phyloP scores from a whole-genome alignment of 2,888 invertebrate genomes.

The Camponotus fellah region DNA sequence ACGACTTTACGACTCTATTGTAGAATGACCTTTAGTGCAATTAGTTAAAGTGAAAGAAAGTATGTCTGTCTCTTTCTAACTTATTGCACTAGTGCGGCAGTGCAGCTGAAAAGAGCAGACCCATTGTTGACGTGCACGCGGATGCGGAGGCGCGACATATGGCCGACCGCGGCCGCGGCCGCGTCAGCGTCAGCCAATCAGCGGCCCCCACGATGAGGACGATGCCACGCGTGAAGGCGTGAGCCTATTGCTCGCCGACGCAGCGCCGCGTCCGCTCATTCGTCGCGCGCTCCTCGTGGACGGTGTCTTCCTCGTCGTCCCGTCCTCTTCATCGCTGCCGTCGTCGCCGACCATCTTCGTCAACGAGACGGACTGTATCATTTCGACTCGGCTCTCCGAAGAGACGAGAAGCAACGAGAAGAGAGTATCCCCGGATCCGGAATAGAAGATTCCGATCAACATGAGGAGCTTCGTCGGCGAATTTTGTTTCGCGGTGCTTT shows the following conservation, averaged over 20 bases:
- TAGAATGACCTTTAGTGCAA: too few relatives aligned
- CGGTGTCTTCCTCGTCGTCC: slow-evolving; percentile 45
- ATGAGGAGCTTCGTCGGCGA: slow-evolving; percentile 20
- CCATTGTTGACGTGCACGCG: too few relatives aligned
- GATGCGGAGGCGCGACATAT: background rate
- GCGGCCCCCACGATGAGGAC: slow-evolving; percentile 89
- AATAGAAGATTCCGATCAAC: background rate
- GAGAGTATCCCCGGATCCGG: background rate
- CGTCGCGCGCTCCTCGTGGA: slow-evolving; percentile 72
- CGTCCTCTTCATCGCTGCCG: slow-evolving; percentile 2
- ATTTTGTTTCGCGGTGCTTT: slow-evolving; percentile 68
- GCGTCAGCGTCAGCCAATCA: slow-evolving; percentile 88
- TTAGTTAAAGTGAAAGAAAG: too few relatives aligned
- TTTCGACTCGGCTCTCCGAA: background rate
- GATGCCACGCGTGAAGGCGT: slow-evolving; percentile 88
- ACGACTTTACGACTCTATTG: too few relatives aligned
- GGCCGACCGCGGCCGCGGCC: background rate
- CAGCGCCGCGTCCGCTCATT: slow-evolving; percentile 72
- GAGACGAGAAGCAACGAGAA: background rate
- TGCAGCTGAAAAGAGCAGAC: too few relatives aligned
- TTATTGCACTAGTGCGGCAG: too few relatives aligned
- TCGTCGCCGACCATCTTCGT: slow-evolving; percentile 34
- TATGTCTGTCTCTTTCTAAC: too few relatives aligned
- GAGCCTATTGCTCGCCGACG: slow-evolving; percentile 58
- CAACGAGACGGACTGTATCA: background rate